Evolutionary conservation across 2,113 vertebrate genomes (phyloP), one percentile per base, ranked within the genome.

Genomic region (Nycticryphes semicollaris): DNA sequence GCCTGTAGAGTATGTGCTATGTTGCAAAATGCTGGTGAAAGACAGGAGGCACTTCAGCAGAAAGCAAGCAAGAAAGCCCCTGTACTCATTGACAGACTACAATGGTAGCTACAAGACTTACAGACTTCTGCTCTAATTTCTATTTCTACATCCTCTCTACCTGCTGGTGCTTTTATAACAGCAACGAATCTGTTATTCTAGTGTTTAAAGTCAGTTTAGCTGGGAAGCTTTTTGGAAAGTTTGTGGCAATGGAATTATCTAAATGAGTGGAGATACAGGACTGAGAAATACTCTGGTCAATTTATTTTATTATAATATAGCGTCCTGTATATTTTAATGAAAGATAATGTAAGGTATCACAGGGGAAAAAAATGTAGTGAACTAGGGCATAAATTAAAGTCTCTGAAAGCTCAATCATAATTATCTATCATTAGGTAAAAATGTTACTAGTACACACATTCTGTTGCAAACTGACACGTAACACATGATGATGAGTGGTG

Each of bases 1-100:
- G 25, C 30, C 50, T 2, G 22, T 0, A 30, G 47, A 31, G 47
- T 1, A 1, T 0, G 1, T 24, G 23, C 11, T 60, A 35, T 53
- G 12, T n/a, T 86, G 68, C 24, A 54, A 80, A 62, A 30, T 47
- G 45, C 22, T 86, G 43, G 47, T 60, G 62, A 47, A 59, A 68
- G 9, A 14, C 27, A 47, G 15, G 27, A 72, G 33, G 7, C 8
- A 51, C 7, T 27, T 64, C 5, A 17, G 21, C 5, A 17, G 21
- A 81, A 81, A 63, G 24, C 13, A 54, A 64, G 35, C 5, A 70
- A 59, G 53, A 12, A 63, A 83, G 27, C 9, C 17, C 4, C 25
- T 17, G 12, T 84, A 7, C 12, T 76, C 8, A 2, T 17, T 69
- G 41, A 35, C 10, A 66, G 16, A 7, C 47, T 68, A 21, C 13